A percentile compares a stretch with the other conserved stretches of the same genome.
phyloP scores from a whole-genome alignment of 2,797 vertebrate species.

The Tamandua tetradactyla region DNA sequence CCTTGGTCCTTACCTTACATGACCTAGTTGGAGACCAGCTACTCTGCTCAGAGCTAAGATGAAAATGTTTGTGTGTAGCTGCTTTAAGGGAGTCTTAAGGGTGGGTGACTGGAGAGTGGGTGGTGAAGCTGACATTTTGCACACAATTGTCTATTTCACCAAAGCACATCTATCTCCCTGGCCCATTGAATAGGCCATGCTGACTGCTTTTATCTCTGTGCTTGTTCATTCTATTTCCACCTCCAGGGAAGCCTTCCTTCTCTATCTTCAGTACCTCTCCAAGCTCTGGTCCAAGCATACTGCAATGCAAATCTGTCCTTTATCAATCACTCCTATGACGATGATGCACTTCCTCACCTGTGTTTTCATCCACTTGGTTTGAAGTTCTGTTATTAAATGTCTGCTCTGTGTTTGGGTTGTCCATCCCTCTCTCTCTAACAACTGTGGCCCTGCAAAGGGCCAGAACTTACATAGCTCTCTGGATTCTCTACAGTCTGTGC shows the following conservation, averaged over 20 bases:
- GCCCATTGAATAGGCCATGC: fast-evolving
- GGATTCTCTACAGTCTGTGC: background rate
- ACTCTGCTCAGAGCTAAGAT: background rate
- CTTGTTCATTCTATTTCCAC: background rate
- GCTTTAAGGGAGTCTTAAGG: background rate
- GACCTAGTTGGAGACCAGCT: background rate
- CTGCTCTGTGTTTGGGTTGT: too few species aligned
- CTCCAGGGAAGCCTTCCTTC: background rate
- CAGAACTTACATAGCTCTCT: background rate
- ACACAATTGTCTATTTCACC: fast-evolving
- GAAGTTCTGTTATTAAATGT: background rate
- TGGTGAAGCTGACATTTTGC: fast-evolving
- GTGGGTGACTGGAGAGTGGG: too few species aligned
- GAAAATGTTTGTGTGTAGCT: background rate
- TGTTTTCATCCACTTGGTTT: background rate
- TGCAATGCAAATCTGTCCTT: too few species aligned
- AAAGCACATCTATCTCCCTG: fast-evolving
- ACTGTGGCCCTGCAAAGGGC: fast-evolving
- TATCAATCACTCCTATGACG: background rate
- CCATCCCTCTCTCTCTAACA: too few species aligned
- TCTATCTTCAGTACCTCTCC: background rate
- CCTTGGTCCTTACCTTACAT: background rate
- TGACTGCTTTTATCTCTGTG: background rate
- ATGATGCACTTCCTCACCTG: background rate
- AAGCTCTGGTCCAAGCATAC: too few species aligned